These are phyloP conservation scores for Papilio protenor DNA, from an alignment of 2,888 invertebrate species.

Conservation along the genomic window DNA sequence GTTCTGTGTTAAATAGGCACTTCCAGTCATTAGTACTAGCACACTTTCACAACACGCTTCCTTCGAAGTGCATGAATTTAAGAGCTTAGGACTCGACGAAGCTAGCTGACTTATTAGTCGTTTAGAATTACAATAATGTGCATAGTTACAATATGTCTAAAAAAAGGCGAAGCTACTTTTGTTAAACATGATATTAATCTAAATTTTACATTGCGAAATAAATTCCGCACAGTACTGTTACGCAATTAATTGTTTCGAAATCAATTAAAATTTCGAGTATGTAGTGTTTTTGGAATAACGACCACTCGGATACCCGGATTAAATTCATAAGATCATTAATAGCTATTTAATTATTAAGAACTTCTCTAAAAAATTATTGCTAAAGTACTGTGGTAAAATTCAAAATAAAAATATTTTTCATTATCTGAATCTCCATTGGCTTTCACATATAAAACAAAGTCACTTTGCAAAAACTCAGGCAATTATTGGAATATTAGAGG, in stretches of 20 bases:
- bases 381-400: too few relatives aligned
- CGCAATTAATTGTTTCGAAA: background rate
- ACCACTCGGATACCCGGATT: background rate
- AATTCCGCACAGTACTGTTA: background rate
- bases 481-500: background rate
- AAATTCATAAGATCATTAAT: background rate
- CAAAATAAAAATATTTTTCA: too few relatives aligned
- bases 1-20: slow-evolving; percentile 54
- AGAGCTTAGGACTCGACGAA: background rate
- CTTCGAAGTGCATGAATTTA: slow-evolving; percentile 23
- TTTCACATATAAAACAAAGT: too few relatives aligned
- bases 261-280: background rate
- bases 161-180: background rate
- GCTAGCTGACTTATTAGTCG: background rate
- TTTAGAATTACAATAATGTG: background rate
- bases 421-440: too few relatives aligned
- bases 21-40: slow-evolving; percentile 60
- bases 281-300: background rate
- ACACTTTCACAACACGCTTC: slow-evolving; percentile 58
- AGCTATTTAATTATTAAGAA: background rate
- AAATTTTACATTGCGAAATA: background rate
- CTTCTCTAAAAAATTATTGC: background rate
- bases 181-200: background rate
- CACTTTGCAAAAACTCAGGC: too few relatives aligned
- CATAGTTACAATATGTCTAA: too few relatives aligned